Conservation (phyloP, 1,140 invertebrate genomes). For the Drosophila pandora region DNA sequence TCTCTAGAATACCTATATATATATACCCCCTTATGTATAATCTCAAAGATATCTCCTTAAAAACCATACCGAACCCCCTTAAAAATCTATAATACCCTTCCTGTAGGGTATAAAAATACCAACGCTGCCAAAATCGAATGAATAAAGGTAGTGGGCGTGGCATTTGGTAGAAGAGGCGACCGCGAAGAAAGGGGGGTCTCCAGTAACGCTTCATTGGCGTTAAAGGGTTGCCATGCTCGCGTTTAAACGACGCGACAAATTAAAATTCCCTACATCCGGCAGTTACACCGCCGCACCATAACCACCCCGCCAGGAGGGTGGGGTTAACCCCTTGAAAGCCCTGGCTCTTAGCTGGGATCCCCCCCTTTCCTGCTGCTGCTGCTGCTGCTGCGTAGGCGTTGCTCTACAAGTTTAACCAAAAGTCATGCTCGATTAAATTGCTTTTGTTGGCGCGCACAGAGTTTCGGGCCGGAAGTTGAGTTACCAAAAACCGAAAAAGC, state of each 20-base stretch:
- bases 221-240: conserved; percentile 70
- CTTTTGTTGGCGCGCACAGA: conserved; percentile 50
- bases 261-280: conserved; percentile 81
- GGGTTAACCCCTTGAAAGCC: not conserved
- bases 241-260: conserved; percentile 81
- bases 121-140: conserved; percentile 21
- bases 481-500: conserved; percentile 69
- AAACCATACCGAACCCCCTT: too few species aligned
- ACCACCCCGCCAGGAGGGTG: too few species aligned
- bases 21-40: too few species aligned
- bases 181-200: not conserved
- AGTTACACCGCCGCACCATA: conserved; percentile 5
- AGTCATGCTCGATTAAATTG: conserved; percentile 83
- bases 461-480: conserved; percentile 62
- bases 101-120: not conserved
- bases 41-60: too few species aligned
- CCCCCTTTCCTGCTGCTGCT: not conserved
- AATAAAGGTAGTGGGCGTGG: conserved; percentile 45
- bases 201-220: conserved; percentile 72
- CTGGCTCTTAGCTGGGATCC: not conserved
- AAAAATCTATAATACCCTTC: too few species aligned
- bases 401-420: conserved; percentile 81
- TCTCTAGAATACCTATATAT: too few species aligned
- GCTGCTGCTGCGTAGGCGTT: conserved; percentile 64
- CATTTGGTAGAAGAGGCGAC: not conserved